Evolutionary conservation across 1,140 invertebrate species (phyloP).

Genomic region (Zaprionus ghesquierei): DNA sequence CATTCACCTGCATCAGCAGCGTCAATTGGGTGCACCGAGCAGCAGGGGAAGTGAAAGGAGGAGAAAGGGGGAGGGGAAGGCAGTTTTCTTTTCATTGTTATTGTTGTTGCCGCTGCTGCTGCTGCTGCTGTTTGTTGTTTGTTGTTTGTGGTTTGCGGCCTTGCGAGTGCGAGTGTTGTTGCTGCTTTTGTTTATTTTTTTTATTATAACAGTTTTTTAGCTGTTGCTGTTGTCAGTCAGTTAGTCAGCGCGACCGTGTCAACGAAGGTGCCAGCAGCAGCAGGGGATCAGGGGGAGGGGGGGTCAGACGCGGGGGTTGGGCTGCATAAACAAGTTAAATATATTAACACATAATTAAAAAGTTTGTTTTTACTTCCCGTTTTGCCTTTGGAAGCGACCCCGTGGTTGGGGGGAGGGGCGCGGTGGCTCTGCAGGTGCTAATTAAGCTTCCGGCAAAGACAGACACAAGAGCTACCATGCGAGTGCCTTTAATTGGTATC

Average conservation of each 20-base stretch:
- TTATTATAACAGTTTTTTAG: not conserved
- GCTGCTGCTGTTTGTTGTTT: constrained; percentile 9
- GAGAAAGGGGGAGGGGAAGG: not conserved
- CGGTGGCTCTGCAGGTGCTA: constrained; percentile 11
- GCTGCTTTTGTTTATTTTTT: constrained; percentile 5
- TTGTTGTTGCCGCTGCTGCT: constrained; percentile 15
- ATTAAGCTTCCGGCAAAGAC: constrained; percentile 55
- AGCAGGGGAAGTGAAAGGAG: not conserved
- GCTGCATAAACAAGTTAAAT: constrained; percentile 45
- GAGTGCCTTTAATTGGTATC: constrained; percentile 62
- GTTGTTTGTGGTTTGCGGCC: constrained; percentile 25
- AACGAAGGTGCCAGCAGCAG: not conserved
- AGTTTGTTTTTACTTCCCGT: constrained; percentile 42
- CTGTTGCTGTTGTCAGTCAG: constrained; percentile 16
- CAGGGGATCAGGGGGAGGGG: not conserved
- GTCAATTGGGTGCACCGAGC: not conserved
- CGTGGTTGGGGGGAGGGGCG: too few species aligned
- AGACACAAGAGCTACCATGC: constrained; percentile 7
- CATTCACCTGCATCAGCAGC: constrained; percentile 38
- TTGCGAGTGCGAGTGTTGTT: constrained; percentile 1
- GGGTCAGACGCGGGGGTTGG: not conserved
- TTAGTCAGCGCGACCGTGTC: constrained; percentile 21
- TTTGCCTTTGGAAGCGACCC: not conserved
- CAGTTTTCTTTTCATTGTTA: constrained; percentile 25
- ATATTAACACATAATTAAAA: constrained; percentile 66